Evolutionary conservation across 2,888 invertebrate genomes (phyloP), one percentile per base, ranked within the genome.

Genomic region (Drosophila macrospina): DNA sequence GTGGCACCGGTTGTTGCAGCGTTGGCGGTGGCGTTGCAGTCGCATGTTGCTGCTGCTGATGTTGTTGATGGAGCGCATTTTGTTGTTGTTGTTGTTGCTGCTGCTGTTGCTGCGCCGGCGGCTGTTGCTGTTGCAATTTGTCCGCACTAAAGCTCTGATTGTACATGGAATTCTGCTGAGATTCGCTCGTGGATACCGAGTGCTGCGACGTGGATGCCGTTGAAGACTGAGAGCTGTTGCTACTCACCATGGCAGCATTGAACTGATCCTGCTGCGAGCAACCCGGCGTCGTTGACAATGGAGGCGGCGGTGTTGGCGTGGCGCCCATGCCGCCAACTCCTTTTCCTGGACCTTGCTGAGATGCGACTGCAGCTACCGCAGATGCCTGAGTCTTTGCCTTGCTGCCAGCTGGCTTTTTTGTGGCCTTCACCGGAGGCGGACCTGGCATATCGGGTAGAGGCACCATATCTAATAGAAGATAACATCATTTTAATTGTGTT

Each of bases 131-230:
- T 45, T 90, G 80, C 66, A 90, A 64, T 67, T 91, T 91, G 26
- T 91, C 91, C 66, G 90, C 89, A 74, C 79, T 91, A 82, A 91
- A 91, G 82, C 88, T 91, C 82, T 91, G 91, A 80, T 88, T 90
- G 80, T 91, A 91, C 72, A 91, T 90, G 89, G 91, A 90, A 90
- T 91, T 91, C 77, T 90, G 92, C 65, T 90, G 90, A 84, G 91
- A 90, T 88, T 91, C 91, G 78, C 89, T 91, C 69, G 91, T 90
- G 56, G 91, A 88, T 74, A 91, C 80, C 74, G 91, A 91, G 76
- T 91, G 90, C 74, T 91, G 88, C 30, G 90, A 89, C 80, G 92
- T 90, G 26, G 91, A 90, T 39, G 91, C 91, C 72, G 92, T 90
- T 42, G 91, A 90, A 32, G 91, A 91, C 52, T 91, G 91, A 50